These are phyloP conservation scores for Sturnus vulgaris DNA, from an alignment of 2,113 vertebrate species.

Conservation along the genomic window DNA sequence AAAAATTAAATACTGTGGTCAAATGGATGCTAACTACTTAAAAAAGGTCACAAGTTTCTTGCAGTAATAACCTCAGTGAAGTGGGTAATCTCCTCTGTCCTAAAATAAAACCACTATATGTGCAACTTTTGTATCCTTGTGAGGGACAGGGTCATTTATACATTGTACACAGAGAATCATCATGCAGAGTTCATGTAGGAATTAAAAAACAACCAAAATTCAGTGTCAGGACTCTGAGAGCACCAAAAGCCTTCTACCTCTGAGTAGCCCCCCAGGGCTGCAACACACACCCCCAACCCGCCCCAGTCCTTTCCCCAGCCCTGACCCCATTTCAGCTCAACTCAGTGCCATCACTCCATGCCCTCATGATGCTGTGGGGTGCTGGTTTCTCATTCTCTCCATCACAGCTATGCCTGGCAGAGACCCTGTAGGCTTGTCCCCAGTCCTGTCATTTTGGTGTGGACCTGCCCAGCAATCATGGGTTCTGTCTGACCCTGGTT, in stretches of 20 bases:
- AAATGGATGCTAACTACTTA: neutral
- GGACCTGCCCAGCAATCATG: neutral
- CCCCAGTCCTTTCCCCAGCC: fast-evolving
- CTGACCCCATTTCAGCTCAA: neutral
- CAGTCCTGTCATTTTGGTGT: neutral
- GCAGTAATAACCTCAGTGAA: neutral
- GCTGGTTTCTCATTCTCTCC: neutral
- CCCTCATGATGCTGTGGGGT: neutral
- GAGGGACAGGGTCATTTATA: neutral
- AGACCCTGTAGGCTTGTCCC: neutral
- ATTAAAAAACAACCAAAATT: neutral
- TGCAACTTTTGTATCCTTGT: neutral
- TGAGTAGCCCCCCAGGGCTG: fast-evolving
- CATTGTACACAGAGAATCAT: fast-evolving
- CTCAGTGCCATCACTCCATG: fast-evolving
- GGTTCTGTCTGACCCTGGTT: neutral
- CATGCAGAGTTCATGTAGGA: neutral
- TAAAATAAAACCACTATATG: neutral
- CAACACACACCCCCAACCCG: fast-evolving
- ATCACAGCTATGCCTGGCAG: neutral
- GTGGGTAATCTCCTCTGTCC: neutral
- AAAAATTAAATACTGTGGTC: neutral
- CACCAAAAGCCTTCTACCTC: neutral
- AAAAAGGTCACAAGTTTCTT: neutral
- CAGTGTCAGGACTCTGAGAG: neutral